Conservation (phyloP, 2,113 vertebrate genomes). For the Antennarius striatus region DNA sequence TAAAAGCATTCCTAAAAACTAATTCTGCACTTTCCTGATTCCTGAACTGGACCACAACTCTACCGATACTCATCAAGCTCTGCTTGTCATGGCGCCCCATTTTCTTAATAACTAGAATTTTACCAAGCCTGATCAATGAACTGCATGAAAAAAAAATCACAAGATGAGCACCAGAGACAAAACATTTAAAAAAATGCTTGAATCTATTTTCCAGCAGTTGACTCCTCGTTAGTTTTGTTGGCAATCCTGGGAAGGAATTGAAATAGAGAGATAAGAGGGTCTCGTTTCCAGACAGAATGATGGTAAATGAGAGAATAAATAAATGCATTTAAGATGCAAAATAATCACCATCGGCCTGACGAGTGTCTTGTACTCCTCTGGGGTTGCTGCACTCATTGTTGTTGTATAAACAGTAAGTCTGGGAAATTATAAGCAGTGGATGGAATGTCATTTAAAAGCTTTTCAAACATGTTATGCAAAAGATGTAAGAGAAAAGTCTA, state of each 20-base stretch:
- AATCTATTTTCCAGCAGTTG: not conserved
- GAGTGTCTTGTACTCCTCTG: slow-evolving; percentile 65
- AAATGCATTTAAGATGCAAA: not conserved
- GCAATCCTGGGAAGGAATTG: slow-evolving; percentile 53
- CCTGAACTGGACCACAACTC: too few relatives aligned
- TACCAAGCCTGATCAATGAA: too few relatives aligned
- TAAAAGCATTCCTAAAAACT: too few relatives aligned
- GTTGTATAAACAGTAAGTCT: slow-evolving; percentile 79
- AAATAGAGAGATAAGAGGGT: not conserved
- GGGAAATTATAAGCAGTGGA: not conserved
- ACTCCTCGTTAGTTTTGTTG: not conserved
- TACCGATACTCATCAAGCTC: too few relatives aligned
- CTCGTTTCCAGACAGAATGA: not conserved
- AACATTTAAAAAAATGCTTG: too few relatives aligned
- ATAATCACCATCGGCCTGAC: slow-evolving; percentile 62
- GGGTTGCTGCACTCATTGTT: slow-evolving; percentile 73
- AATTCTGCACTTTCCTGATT: too few relatives aligned
- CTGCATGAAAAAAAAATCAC: too few relatives aligned
- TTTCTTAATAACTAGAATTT: too few relatives aligned
- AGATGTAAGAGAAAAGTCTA: not conserved
- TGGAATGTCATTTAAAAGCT: not conserved
- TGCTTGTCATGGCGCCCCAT: too few relatives aligned
- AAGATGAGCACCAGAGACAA: too few relatives aligned
- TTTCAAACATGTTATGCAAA: not conserved
- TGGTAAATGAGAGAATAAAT: not conserved